A percentile compares a stretch with the other conserved stretches of the same genome.
Conservation (phyloP, 2,888 invertebrate species). For the Heterodera filipjevi region DNA sequence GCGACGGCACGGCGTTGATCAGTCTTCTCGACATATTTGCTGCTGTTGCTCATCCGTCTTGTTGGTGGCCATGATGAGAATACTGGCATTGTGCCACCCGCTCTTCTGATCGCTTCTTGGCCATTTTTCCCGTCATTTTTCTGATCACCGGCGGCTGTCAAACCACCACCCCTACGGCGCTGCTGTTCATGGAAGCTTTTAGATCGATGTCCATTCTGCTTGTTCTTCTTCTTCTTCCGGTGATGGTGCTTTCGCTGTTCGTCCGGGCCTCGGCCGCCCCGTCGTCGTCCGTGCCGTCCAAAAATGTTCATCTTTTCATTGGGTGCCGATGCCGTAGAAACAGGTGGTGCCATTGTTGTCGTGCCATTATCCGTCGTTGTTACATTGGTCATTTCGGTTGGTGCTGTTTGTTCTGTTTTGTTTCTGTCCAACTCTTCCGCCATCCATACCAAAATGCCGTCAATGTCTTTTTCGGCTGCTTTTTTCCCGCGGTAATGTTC, state of each 20-base stretch:
- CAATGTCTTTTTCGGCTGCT: slow-evolving; percentile 1
- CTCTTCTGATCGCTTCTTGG: not conserved
- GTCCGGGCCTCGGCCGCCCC: not conserved
- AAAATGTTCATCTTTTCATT: not conserved
- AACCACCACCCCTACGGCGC: not conserved
- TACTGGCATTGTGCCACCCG: not conserved
- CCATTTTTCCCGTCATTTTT: not conserved
- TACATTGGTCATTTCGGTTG: not conserved
- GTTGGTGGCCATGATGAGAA: not conserved
- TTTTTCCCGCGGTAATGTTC: not conserved
- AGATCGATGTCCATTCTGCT: too few relatives aligned
- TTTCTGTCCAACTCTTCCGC: not conserved
- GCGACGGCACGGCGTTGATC: not conserved
- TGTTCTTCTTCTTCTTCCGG: not conserved
- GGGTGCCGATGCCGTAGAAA: not conserved
- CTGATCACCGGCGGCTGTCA: not conserved
- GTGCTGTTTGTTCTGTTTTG: not conserved
- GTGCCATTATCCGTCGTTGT: not conserved
- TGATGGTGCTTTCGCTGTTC: not conserved
- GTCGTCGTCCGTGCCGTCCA: not conserved
- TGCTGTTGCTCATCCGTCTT: not conserved
- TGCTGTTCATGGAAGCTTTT: not conserved
- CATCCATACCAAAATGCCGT: slow-evolving; percentile 17
- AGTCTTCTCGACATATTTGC: not conserved
- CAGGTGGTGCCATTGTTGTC: not conserved